Percentiles rank a stretch among this genome's conserved stretches.
These are phyloP conservation scores for Brachionus asplanchnoidis DNA, from an alignment of 1,140 invertebrate species.

Conservation along the genomic window DNA sequence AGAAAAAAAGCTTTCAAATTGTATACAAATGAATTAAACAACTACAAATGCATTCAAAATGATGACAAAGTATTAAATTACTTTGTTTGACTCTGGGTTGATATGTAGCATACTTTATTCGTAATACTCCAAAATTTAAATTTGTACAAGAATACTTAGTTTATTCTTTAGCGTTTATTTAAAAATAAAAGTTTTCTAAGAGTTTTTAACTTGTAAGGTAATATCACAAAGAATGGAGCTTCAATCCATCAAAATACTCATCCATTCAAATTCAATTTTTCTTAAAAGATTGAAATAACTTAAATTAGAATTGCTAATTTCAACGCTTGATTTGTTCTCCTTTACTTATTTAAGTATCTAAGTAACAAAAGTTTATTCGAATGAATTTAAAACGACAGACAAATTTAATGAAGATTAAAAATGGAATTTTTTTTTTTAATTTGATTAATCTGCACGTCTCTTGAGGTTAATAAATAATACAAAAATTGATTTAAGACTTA, in stretches of 20 bases:
- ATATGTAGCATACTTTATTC: background rate
- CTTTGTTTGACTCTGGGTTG: background rate
- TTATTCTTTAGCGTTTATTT: background rate
- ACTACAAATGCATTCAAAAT: background rate
- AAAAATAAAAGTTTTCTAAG: background rate
- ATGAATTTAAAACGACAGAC: background rate
- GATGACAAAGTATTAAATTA: background rate
- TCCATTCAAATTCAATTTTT: background rate
- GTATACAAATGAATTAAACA: background rate
- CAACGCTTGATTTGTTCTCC: background rate
- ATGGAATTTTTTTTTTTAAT: background rate
- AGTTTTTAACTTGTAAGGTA: background rate
- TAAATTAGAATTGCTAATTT: background rate
- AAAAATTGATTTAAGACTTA: background rate
- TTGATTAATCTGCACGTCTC: background rate
- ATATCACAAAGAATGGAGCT: background rate
- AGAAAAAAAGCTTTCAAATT: background rate
- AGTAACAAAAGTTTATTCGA: background rate
- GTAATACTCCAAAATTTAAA: background rate
- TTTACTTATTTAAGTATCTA: background rate
- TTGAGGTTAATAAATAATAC: background rate
- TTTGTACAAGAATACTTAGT: background rate
- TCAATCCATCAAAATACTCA: background rate
- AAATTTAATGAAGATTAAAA: background rate
- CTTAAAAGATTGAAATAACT: background rate